phyloP scores from a whole-genome alignment of 2,797 vertebrate species.

The Geotria australis region DNA sequence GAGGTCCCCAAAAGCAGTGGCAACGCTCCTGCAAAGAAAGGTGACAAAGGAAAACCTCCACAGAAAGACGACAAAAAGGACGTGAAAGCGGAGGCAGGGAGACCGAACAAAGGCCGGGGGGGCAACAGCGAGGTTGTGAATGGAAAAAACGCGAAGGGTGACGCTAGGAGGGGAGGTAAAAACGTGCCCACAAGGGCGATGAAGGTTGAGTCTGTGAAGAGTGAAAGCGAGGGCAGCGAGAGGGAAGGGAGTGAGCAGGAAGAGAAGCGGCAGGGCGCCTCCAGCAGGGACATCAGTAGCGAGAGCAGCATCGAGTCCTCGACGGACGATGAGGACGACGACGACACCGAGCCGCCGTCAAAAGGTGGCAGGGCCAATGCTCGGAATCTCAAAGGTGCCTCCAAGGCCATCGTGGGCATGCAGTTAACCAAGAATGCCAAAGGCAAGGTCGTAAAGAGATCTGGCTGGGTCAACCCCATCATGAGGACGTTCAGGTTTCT shows the following conservation, averaged over 20 bases:
- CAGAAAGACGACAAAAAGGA: slow-evolving; percentile 10
- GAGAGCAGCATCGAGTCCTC: too few relatives aligned
- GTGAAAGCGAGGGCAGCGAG: slow-evolving; percentile 17
- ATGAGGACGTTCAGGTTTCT: background rate
- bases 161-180: slow-evolving; percentile 9
- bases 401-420: slow-evolving; percentile 15
- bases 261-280: slow-evolving; percentile 7
- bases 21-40: slow-evolving; percentile 25
- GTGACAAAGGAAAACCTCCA: slow-evolving; percentile 6
- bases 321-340: too few relatives aligned
- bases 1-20: slow-evolving; percentile 15
- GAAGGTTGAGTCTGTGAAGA: slow-evolving; percentile 14
- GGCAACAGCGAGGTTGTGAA: slow-evolving; percentile 14
- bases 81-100: background rate
- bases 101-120: slow-evolving; percentile 4
- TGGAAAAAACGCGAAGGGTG: background rate
- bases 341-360: too few relatives aligned
- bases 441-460: slow-evolving; percentile 11
- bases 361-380: too few relatives aligned
- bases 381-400: slow-evolving; percentile 15
- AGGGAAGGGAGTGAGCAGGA: slow-evolving; percentile 5
- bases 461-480: too few relatives aligned
- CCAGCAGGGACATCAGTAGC: too few relatives aligned
- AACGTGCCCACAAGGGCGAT: slow-evolving; percentile 11
- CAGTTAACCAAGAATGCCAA: slow-evolving; percentile 12